A percentile compares a stretch with the other conserved stretches of the same genome.
Conservation (phyloP, 2,888 invertebrate genomes). For the Aricia artaxerxes region DNA sequence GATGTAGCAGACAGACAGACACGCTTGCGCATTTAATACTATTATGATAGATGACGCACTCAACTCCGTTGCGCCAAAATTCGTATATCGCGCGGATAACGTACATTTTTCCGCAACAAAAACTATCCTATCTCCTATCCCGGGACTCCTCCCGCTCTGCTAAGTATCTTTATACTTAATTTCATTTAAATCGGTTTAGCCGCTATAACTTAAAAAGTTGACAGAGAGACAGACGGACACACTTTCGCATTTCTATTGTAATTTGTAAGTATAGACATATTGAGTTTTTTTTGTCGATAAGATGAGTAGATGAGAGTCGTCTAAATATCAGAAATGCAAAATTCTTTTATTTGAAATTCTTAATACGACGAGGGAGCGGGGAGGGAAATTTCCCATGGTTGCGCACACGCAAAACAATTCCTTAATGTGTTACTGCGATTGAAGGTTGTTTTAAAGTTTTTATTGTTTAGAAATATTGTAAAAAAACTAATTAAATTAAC, state of each 20-base stretch:
- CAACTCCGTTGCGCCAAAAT: too few species aligned
- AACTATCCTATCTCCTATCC: too few species aligned
- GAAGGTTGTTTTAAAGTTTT: not conserved
- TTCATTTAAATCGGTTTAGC: too few species aligned
- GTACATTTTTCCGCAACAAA: too few species aligned
- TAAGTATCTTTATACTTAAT: too few species aligned
- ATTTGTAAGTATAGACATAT: too few species aligned
- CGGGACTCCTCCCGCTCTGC: too few species aligned
- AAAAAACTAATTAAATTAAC: not conserved
- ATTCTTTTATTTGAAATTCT: not conserved
- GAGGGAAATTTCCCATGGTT: slow-evolving; percentile 13
- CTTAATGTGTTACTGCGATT: not conserved
- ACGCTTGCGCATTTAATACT: not conserved
- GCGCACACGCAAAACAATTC: not conserved
- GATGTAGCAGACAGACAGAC: not conserved
- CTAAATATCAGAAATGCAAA: not conserved
- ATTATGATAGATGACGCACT: too few species aligned
- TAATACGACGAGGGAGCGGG: not conserved
- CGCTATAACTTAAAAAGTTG: too few species aligned
- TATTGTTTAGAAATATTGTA: not conserved
- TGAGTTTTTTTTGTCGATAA: too few species aligned
- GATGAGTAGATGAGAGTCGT: too few species aligned
- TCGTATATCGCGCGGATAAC: too few species aligned
- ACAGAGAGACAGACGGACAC: not conserved
- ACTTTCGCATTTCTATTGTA: not conserved